Base-by-base conservation (phyloP, 2,113 vertebrate genomes). In the Callocephalon fimbriatum region DNA sequence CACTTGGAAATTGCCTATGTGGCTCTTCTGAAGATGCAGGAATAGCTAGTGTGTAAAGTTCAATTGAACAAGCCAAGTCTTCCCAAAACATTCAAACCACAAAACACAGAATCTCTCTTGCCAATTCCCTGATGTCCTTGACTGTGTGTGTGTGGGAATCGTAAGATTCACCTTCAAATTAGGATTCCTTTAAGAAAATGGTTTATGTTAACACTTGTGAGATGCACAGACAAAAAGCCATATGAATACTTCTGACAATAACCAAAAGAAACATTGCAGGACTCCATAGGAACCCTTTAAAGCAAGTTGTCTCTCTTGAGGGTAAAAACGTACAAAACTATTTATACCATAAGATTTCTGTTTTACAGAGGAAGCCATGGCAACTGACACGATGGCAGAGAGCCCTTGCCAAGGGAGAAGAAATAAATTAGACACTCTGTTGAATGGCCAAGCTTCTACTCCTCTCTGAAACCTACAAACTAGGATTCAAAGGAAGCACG, bases 1-100 rank as follows among this genome's bases (percentile, higher is more conserved):
- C 92, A 37, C 93, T 92, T 78, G 86, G 95, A 97, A 96, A 92
- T 35, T 85, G 95, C 89, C 91, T 86, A 63, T 94, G 94, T 95
- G 94, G 91, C 95, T 94, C 93, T 87, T 85, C 61, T 48, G 66
- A 92, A 95, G 88, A 86, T 8, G 72, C 44, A 90, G 61, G 82
- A 86, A 92, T 84, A 76, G 79, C 83, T 32, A 54, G 65, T 1
- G 47, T 89, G 91, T 82, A 70, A 95, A 97, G 88, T 97, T 93
- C 86, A 89, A 88, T 80, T 88, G 88, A 93, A 96, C 85, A 72
- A 91, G 56, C 67, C 84, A 89, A 94, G 54, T 63, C 71, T 71
- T 67, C 65, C 68, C 61, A 58, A 91, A 94, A 87, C 93, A 68
- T 65, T 73, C 31, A 84, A 93, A 89, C 84, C 91, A 87, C 91